Evolutionary conservation across 2,888 invertebrate species (phyloP).

Genomic region (Incurvaria masculella): DNA sequence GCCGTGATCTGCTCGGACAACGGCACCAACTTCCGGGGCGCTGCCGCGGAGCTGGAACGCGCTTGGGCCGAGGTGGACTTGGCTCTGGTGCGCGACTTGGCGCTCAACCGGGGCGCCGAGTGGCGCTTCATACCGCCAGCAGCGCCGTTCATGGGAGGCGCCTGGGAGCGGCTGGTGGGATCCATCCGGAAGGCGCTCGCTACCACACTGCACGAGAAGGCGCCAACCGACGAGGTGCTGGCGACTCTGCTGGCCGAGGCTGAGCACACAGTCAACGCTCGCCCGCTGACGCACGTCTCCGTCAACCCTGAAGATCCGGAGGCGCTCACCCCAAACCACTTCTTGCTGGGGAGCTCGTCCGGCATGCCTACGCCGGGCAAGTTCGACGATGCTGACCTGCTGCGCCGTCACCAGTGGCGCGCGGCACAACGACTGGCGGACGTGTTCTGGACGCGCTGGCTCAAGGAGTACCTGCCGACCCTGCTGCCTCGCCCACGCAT

Average conservation of each 20-base stretch:
- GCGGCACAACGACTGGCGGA: constrained; percentile 2
- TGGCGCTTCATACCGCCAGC: constrained; percentile 1
- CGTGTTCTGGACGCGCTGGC: constrained; percentile 19
- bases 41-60: constrained; percentile 1
- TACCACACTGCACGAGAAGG: not conserved
- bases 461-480: constrained; percentile 18
- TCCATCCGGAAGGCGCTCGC: not conserved
- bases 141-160: constrained; percentile 1
- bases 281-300: constrained; percentile 12
- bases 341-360: constrained; percentile 15
- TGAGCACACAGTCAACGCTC: constrained; percentile 13
- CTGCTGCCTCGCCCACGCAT: constrained; percentile 4
- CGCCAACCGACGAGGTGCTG: constrained; percentile 12
- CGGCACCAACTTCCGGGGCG: constrained; percentile 7
- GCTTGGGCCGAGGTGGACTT: not conserved
- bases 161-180: not conserved
- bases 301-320: constrained; percentile 14
- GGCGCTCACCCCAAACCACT: constrained; percentile 21
- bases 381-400: constrained; percentile 10
- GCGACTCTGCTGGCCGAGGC: constrained; percentile 12
- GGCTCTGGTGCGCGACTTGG: not conserved
- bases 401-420: constrained; percentile 7
- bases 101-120: not conserved
- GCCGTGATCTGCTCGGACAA: constrained; percentile 5
- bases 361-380: constrained; percentile 11